phyloP scores from a whole-genome alignment of 2,888 invertebrate species.

The Tiliacea citrago region DNA sequence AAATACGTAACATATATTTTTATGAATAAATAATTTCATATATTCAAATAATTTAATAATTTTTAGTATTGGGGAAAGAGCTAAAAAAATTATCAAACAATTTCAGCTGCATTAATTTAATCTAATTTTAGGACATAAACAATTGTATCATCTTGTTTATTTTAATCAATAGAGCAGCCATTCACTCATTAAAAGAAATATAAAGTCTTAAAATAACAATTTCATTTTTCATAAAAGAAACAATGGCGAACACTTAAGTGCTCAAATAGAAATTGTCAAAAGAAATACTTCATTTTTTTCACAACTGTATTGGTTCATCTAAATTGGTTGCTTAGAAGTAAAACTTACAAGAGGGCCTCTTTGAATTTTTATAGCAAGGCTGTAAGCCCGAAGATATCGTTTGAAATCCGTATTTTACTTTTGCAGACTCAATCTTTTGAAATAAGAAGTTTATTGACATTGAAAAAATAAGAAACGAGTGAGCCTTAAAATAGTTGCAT shows the following conservation, averaged over 20 bases:
- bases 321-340: slow-evolving; percentile 20
- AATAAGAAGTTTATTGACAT: background rate
- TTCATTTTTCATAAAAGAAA: background rate
- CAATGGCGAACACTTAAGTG: background rate
- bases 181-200: background rate
- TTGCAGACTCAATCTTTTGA: background rate
- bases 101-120: background rate
- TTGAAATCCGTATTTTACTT: slow-evolving; percentile 12
- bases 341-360: background rate
- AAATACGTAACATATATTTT: background rate
- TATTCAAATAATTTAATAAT: background rate
- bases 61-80: no score
- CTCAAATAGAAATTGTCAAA: slow-evolving; percentile 4
- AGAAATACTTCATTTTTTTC: background rate
- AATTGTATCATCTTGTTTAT: background rate
- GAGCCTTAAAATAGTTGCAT: no score
- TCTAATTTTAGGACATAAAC: background rate
- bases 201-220: background rate
- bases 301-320: background rate
- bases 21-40: background rate
- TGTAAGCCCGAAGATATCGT: slow-evolving; percentile 10
- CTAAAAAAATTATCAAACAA: background rate
- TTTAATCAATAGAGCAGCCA: background rate
- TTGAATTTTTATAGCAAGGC: slow-evolving; percentile 10
- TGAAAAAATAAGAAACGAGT: background rate